Percentiles rank a stretch among this genome's conserved stretches.
These are phyloP conservation scores for Coelinius sp. DNA, from an alignment of 2,888 invertebrate genomes.

Conservation along the genomic window DNA sequence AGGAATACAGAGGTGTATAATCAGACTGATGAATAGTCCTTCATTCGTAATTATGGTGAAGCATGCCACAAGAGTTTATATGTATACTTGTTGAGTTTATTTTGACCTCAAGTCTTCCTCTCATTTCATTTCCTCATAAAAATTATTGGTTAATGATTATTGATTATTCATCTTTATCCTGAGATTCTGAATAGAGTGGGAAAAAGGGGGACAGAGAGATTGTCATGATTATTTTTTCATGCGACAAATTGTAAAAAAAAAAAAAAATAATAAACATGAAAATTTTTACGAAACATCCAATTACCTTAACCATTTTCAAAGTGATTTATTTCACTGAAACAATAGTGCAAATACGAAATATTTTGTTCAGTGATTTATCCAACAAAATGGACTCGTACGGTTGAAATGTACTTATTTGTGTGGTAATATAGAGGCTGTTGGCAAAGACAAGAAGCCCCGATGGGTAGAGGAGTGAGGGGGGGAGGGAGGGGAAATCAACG, in stretches of 20 bases:
- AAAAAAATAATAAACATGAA: background rate
- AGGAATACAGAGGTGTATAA: slow-evolving; percentile 62
- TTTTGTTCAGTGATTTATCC: background rate
- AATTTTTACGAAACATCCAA: too few species aligned
- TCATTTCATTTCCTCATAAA: slow-evolving; percentile 10
- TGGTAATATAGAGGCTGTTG: slow-evolving; percentile 14
- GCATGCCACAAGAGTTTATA: slow-evolving; percentile 42
- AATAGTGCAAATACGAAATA: slow-evolving; percentile 3
- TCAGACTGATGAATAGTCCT: slow-evolving; percentile 69
- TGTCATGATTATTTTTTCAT: background rate
- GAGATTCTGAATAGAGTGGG: background rate
- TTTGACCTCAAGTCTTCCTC: slow-evolving; percentile 20
- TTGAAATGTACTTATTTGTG: slow-evolving; percentile 16
- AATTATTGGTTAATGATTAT: slow-evolving; percentile 16
- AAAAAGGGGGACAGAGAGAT: background rate
- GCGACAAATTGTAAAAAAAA: background rate
- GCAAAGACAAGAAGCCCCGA: slow-evolving; percentile 22
- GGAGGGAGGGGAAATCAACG: slow-evolving; percentile 46
- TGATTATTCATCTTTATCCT: slow-evolving; percentile 18
- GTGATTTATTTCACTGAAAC: slow-evolving; percentile 12
- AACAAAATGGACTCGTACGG: background rate
- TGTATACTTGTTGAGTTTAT: slow-evolving; percentile 8
- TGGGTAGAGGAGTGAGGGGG: slow-evolving; percentile 42
- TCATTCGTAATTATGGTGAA: slow-evolving; percentile 63
- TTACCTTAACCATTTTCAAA: background rate